These are phyloP conservation scores for Melanotaenia parkinsoni DNA, from an alignment of 2,797 vertebrate species.

Conservation along the genomic window DNA sequence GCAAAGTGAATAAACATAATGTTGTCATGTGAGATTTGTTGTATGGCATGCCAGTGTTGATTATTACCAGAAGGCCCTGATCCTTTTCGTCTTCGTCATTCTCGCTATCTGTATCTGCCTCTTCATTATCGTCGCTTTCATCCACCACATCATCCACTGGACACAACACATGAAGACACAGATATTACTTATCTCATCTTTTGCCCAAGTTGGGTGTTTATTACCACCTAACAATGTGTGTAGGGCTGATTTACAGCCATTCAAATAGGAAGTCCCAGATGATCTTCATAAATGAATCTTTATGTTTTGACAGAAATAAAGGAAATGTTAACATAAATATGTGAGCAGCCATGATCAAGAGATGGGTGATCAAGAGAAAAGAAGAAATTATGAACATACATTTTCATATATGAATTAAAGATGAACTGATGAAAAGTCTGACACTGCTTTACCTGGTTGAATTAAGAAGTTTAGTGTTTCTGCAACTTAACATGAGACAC, in stretches of 20 bases:
- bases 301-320: constrained; percentile 31
- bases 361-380: constrained; percentile 31
- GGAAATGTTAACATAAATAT: constrained; percentile 40
- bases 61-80: constrained; percentile 81
- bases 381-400: constrained; percentile 22
- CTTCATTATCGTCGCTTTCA: constrained; percentile 96
- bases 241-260: constrained; percentile 9
- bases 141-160: constrained; percentile 97
- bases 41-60: constrained; percentile 1
- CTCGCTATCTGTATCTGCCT: constrained; percentile 90
- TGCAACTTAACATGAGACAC: neutral
- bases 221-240: constrained; percentile 1
- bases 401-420: constrained; percentile 25
- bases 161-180: constrained; percentile 31
- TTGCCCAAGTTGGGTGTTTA: neutral
- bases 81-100: constrained; percentile 92
- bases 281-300: constrained; percentile 19
- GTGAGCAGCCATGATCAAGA: constrained; percentile 56
- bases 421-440: constrained; percentile 2
- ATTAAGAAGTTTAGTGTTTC: constrained; percentile 20
- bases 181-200: neutral
- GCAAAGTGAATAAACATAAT: constrained; percentile 1
- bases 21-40: constrained; percentile 10
- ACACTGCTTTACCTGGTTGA: constrained; percentile 12
- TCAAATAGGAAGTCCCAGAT: neutral